A percentile compares a stretch with the other conserved stretches of the same genome.
Evolutionary conservation across 2,113 vertebrate species (phyloP).

Genomic region (Phodopus roborovskii): DNA sequence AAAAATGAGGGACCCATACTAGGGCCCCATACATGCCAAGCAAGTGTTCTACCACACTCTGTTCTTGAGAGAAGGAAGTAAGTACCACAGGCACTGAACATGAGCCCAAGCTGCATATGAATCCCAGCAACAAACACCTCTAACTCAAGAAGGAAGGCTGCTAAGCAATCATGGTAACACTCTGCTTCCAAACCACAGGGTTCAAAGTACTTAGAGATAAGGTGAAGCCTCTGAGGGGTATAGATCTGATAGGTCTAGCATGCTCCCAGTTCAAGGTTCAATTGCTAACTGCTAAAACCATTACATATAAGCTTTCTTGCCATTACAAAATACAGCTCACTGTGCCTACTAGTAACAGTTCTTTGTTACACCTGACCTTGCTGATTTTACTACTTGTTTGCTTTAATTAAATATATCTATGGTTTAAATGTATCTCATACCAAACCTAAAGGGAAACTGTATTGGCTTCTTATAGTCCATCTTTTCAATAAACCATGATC

Average conservation of each 20-base stretch:
- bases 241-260: neutral
- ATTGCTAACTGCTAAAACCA: neutral
- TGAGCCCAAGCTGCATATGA: neutral
- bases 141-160: constrained; percentile 28
- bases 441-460: neutral
- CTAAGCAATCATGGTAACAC: neutral
- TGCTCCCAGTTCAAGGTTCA: neutral
- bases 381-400: neutral
- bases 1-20: neutral
- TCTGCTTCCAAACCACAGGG: neutral
- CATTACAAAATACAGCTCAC: neutral
- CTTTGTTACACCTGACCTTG: neutral
- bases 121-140: neutral
- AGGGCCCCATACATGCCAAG: neutral
- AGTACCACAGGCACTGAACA: neutral
- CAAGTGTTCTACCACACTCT: neutral
- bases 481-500: neutral
- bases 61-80: neutral
- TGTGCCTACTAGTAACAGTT: neutral
- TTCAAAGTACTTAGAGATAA: neutral
- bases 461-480: neutral
- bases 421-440: neutral
- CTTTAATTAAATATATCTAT: neutral
- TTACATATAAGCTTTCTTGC: neutral
- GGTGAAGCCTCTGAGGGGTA: neutral